Evolutionary conservation across 92 coral and sea anemone species (phyloP).

Genomic region (Ricordea florida): DNA sequence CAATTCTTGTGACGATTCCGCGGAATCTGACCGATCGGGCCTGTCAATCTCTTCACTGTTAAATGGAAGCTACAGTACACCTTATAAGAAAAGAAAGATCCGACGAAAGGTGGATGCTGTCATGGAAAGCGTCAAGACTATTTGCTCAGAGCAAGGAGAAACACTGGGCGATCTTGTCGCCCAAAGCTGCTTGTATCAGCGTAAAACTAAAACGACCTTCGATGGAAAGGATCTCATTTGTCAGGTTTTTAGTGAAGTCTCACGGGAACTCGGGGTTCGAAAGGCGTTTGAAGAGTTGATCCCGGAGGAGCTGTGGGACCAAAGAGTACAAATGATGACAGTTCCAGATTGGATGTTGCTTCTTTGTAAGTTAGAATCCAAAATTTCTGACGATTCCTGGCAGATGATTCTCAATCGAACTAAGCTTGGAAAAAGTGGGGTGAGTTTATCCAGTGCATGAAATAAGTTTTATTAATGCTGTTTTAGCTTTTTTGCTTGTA

Average conservation of each 20-base stretch:
- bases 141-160: neutral
- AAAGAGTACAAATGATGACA: conserved; percentile 1
- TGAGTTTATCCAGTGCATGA: too few species aligned
- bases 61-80: neutral
- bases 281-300: neutral
- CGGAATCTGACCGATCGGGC: neutral
- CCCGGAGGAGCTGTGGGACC: neutral
- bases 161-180: neutral
- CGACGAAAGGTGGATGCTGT: neutral
- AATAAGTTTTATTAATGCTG: too few species aligned
- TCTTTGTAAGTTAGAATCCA: conserved; percentile 32
- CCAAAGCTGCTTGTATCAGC: neutral
- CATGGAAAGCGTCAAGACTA: neutral
- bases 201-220: neutral
- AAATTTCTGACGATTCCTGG: conserved; percentile 43
- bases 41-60: neutral
- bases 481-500: too few species aligned
- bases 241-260: neutral
- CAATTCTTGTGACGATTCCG: neutral
- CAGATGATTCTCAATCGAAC: conserved; percentile 20
- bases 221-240: neutral
- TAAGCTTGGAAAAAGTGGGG: conserved; percentile 22
- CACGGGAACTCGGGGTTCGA: conserved; percentile 7
- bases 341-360: conserved; percentile 42
- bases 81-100: conserved; percentile 2